phyloP scores from a whole-genome alignment of 2,113 vertebrate species.

The Rhabdomys dilectus region DNA sequence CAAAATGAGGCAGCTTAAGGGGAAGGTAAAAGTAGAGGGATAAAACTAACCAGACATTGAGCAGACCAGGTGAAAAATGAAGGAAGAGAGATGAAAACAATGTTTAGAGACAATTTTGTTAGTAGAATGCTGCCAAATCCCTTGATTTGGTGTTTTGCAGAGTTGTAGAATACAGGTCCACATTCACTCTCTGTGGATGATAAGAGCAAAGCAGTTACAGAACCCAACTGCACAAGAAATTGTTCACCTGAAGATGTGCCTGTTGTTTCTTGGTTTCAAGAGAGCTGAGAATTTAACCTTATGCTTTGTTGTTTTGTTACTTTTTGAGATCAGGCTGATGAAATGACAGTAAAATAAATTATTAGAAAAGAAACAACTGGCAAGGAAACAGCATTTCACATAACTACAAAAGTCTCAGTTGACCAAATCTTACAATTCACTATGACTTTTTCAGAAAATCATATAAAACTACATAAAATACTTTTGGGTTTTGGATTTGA shows the following conservation, averaged over 20 bases:
- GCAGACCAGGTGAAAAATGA: not conserved
- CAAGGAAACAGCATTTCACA: not conserved
- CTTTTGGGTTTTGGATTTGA: not conserved
- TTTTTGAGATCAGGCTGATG: not conserved
- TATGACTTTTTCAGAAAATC: not conserved
- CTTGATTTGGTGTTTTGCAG: conserved; percentile 6
- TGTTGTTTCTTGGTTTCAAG: not conserved
- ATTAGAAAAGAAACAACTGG: not conserved
- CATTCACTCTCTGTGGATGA: not conserved
- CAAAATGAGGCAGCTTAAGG: not conserved
- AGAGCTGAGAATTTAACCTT: conserved; percentile 25
- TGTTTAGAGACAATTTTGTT: not conserved
- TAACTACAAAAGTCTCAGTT: not conserved
- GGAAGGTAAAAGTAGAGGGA: not conserved
- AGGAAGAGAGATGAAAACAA: not conserved
- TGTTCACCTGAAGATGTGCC: not conserved
- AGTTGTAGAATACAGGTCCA: not conserved
- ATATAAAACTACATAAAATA: not conserved
- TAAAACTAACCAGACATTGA: not conserved
- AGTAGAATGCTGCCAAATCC: conserved; percentile 8
- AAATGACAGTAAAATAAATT: not conserved
- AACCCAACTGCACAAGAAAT: not conserved
- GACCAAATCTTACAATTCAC: not conserved
- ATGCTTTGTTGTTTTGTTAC: not conserved
- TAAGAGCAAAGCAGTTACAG: not conserved